phyloP scores from a whole-genome alignment of 1,140 invertebrate genomes.

The Littorina saxatilis region DNA sequence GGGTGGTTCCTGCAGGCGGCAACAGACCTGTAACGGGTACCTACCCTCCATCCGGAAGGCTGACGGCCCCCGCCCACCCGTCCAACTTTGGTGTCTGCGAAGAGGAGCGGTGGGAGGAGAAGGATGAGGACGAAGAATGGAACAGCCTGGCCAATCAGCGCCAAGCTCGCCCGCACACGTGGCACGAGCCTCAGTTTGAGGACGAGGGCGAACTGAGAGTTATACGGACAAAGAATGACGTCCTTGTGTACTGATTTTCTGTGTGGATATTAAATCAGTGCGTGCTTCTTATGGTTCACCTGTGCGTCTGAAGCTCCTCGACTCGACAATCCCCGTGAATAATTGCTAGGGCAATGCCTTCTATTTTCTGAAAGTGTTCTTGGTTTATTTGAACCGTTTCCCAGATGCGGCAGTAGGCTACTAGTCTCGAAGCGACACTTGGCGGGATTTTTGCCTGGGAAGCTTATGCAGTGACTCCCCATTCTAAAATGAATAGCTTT shows the following conservation, averaged over 20 bases:
- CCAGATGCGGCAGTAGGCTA: not conserved
- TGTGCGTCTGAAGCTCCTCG: not conserved
- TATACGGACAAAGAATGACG: not conserved
- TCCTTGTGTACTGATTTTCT: constrained; percentile 16
- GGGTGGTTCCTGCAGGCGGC: not conserved
- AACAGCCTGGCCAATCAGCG: constrained; percentile 1
- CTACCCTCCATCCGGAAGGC: not conserved
- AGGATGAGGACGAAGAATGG: not conserved
- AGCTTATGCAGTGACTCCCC: no score
- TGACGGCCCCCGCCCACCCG: no score
- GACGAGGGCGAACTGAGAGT: constrained; percentile 19
- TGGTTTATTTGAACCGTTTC: not conserved
- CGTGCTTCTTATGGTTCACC: not conserved
- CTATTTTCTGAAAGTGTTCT: not conserved
- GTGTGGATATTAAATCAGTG: not conserved
- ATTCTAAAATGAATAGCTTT: no score
- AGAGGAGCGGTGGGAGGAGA: not conserved
- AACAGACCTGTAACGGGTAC: not conserved
- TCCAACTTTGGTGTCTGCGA: no score
- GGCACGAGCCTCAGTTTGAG: not conserved
- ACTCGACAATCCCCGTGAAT: not conserved
- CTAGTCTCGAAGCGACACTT: not conserved
- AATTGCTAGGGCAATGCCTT: not conserved
- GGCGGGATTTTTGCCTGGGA: no score
- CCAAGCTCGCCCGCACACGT: not conserved